A percentile compares a stretch with the other conserved stretches of the same genome.
Conservation (phyloP, 2,113 vertebrate species). For the Anolis carolinensis region DNA sequence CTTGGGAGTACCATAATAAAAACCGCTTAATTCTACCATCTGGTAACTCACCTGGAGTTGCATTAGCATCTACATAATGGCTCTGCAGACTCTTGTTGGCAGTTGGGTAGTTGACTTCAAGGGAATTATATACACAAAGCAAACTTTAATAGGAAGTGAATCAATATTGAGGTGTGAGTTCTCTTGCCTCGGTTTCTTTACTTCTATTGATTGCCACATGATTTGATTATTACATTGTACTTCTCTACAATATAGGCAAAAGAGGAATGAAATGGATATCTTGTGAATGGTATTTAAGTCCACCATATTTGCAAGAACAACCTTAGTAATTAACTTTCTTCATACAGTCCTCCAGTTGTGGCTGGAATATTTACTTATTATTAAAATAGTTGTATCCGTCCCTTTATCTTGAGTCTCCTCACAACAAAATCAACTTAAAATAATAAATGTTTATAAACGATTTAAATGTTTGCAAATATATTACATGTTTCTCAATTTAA, state of each 20-base stretch:
- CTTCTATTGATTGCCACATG: slow-evolving; percentile 46
- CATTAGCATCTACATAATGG: slow-evolving; percentile 64
- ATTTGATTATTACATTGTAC: slow-evolving; percentile 30
- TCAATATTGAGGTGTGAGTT: slow-evolving; percentile 55
- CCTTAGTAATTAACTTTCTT: too few species aligned
- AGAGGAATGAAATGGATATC: too few species aligned
- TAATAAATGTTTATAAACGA: too few species aligned
- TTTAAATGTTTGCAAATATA: too few species aligned
- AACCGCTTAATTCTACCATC: slow-evolving; percentile 43
- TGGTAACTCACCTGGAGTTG: slow-evolving; percentile 21
- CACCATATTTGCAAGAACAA: neutral
- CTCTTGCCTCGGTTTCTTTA: slow-evolving; percentile 46
- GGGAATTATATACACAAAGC: slow-evolving; percentile 65
- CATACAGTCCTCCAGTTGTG: too few species aligned
- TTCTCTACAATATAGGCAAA: neutral
- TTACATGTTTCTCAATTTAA: too few species aligned
- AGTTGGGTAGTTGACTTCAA: slow-evolving; percentile 51
- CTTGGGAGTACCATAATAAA: slow-evolving; percentile 41
- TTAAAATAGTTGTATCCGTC: too few species aligned
- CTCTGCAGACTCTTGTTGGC: slow-evolving; percentile 45
- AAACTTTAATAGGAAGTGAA: slow-evolving; percentile 59
- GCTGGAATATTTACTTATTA: too few species aligned
- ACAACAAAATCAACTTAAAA: too few species aligned
- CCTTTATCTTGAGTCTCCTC: too few species aligned
- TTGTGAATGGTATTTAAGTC: neutral